Evolutionary conservation across 1,140 invertebrate genomes (phyloP).

Genomic region (Copidosoma floridanum): DNA sequence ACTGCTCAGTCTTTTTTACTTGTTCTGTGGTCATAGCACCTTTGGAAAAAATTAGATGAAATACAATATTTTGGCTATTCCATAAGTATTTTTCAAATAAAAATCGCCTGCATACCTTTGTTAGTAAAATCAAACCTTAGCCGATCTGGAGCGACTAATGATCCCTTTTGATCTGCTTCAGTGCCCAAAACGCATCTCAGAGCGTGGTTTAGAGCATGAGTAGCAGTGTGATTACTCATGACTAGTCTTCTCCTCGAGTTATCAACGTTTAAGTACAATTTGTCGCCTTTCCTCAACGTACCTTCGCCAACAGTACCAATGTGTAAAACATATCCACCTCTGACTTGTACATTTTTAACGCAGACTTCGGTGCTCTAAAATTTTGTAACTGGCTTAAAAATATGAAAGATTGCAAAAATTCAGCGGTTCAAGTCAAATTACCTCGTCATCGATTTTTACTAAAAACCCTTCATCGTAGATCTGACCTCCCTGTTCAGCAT

Average conservation of each 20-base stretch:
- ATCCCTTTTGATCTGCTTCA: slow-evolving; percentile 95
- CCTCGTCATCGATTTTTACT: slow-evolving; percentile 80
- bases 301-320: slow-evolving; percentile 83
- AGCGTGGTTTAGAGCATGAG: slow-evolving; percentile 95
- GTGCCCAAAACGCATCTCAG: slow-evolving; percentile 84
- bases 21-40: slow-evolving; percentile 83
- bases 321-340: slow-evolving; percentile 94
- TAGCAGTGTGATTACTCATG: slow-evolving; percentile 99
- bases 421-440: slow-evolving; percentile 33
- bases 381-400: neutral
- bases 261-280: slow-evolving; percentile 81
- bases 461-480: slow-evolving; percentile 97
- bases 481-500: slow-evolving; percentile 98
- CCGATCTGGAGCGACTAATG: slow-evolving; percentile 95
- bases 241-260: slow-evolving; percentile 76
- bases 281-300: slow-evolving; percentile 81
- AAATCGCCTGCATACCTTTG: too few relatives aligned
- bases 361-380: slow-evolving; percentile 76
- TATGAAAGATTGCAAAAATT: slow-evolving; percentile 3
- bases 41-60: too few relatives aligned
- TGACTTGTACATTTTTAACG: slow-evolving; percentile 93
- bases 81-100: too few relatives aligned
- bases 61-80: too few relatives aligned
- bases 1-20: slow-evolving; percentile 82
- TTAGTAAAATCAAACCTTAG: slow-evolving; percentile 96